Conservation (phyloP, 2,113 vertebrate genomes). For the Chrysochloris asiatica region DNA sequence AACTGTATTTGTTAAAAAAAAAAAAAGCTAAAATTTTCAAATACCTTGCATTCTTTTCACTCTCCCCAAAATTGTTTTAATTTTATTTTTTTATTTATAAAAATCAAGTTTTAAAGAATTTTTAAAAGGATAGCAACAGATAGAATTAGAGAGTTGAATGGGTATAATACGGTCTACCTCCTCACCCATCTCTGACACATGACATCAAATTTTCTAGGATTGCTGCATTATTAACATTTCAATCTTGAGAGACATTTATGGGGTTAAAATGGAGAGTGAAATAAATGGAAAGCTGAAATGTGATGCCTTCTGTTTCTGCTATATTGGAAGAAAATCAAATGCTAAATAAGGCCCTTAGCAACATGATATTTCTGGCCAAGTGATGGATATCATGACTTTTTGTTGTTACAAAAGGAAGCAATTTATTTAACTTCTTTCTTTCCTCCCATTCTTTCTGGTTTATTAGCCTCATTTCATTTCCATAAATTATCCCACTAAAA, state of each 20-base stretch:
- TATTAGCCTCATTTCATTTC: constrained; percentile 86
- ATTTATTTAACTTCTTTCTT: constrained; percentile 86
- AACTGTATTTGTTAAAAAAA: constrained; percentile 59
- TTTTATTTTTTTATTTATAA: constrained; percentile 46
- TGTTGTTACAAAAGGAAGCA: constrained; percentile 87
- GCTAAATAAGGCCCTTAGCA: constrained; percentile 79
- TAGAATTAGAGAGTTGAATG: constrained; percentile 53
- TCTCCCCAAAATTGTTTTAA: constrained; percentile 15
- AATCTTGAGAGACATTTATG: constrained; percentile 74
- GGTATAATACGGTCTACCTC: not conserved
- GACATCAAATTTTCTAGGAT: constrained; percentile 19
- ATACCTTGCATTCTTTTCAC: constrained; percentile 8
- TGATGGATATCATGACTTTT: constrained; percentile 86
- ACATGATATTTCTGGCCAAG: constrained; percentile 83
- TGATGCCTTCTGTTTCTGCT: constrained; percentile 75
- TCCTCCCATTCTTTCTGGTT: constrained; percentile 79
- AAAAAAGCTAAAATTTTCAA: constrained; percentile 54
- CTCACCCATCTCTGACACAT: constrained; percentile 33
- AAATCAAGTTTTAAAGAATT: constrained; percentile 53
- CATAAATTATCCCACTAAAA: constrained; percentile 86
- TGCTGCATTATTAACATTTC: constrained; percentile 65
- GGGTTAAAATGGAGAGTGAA: constrained; percentile 79
- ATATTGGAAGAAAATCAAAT: constrained; percentile 83
- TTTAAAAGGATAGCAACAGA: constrained; percentile 46
- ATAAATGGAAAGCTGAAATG: constrained; percentile 78